Evolutionary conservation across 2,797 vertebrate species (phyloP).

Genomic region (Apogon hyalosoma): DNA sequence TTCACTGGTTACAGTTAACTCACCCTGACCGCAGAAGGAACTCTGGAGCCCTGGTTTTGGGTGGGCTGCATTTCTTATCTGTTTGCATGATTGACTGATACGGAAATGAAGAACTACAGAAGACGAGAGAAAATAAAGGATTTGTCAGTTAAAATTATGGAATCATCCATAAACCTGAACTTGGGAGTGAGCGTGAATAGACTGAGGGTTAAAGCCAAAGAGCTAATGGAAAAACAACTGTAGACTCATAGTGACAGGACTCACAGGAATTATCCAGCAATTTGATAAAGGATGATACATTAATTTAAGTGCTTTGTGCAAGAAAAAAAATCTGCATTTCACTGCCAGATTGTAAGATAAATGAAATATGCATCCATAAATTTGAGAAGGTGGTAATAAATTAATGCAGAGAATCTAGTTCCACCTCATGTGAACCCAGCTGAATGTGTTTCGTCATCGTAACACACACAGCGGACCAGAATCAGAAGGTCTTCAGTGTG

Average conservation of each 20-base stretch:
- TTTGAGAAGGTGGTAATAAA: slow-evolving; percentile 48
- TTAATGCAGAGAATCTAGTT: slow-evolving; percentile 29
- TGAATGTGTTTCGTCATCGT: slow-evolving; percentile 20
- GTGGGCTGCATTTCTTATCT: slow-evolving; percentile 72
- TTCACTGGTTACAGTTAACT: slow-evolving; percentile 64
- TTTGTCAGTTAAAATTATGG: slow-evolving; percentile 28
- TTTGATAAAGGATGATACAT: slow-evolving; percentile 15
- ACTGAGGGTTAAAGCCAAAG: slow-evolving; percentile 16
- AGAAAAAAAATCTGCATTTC: slow-evolving; percentile 13
- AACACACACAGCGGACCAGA: slow-evolving; percentile 9
- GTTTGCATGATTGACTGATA: slow-evolving; percentile 51
- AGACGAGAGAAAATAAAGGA: slow-evolving; percentile 35
- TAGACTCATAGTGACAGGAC: slow-evolving; percentile 9
- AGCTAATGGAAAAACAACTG: slow-evolving; percentile 36
- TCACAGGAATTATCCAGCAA: slow-evolving; percentile 18
- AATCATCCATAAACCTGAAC: slow-evolving; percentile 1
- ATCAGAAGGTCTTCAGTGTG: slow-evolving; percentile 13
- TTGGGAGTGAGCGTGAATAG: background rate
- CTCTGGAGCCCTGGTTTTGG: slow-evolving; percentile 61
- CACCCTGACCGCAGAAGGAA: slow-evolving; percentile 59
- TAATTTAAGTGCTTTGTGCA: background rate
- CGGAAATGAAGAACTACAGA: slow-evolving; percentile 39
- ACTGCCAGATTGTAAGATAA: slow-evolving; percentile 6
- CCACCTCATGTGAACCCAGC: slow-evolving; percentile 32
- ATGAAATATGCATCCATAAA: slow-evolving; percentile 21